Percentiles rank a stretch among this genome's conserved stretches.
These are phyloP conservation scores for Ceratina japonica DNA, from an alignment of 1,140 invertebrate species.

Conservation along the genomic window DNA sequence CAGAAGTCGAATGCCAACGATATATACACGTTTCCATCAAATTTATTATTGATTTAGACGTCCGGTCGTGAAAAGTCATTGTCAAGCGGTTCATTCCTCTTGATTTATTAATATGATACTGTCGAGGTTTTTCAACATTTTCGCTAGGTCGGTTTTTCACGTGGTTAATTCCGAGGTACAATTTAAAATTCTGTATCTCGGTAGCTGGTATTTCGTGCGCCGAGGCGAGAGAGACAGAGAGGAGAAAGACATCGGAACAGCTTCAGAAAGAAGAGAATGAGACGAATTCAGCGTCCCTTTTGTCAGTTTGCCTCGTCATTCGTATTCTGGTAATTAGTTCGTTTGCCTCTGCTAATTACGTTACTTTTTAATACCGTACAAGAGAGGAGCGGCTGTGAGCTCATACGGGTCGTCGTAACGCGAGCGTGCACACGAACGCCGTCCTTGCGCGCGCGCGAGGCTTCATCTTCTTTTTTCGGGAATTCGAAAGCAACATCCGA, in stretches of 20 bases:
- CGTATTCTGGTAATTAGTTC: slow-evolving; percentile 78
- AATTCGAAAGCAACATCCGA: slow-evolving; percentile 42
- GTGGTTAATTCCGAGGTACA: too few relatives aligned
- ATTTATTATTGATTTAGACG: too few relatives aligned
- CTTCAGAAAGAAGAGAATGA: slow-evolving; percentile 14
- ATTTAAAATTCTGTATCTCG: too few relatives aligned
- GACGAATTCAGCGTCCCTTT: slow-evolving; percentile 60
- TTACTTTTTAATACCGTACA: slow-evolving; percentile 69
- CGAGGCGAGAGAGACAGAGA: slow-evolving; percentile 19
- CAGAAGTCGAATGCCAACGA: neutral
- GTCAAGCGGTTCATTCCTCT: too few relatives aligned
- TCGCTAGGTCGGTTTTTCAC: too few relatives aligned
- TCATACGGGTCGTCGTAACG: neutral
- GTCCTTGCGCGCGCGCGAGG: neutral
- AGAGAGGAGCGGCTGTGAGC: slow-evolving; percentile 47
- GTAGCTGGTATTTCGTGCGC: neutral
- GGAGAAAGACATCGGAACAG: slow-evolving; percentile 35
- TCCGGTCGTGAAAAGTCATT: too few relatives aligned
- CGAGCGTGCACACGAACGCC: slow-evolving; percentile 10
- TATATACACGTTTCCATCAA: too few relatives aligned
- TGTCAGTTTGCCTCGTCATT: slow-evolving; percentile 71
- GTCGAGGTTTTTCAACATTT: too few relatives aligned
- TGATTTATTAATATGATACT: too few relatives aligned
- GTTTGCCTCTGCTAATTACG: slow-evolving; percentile 77
- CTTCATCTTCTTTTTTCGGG: slow-evolving; percentile 23